These are phyloP conservation scores for Lasius fuliginosus DNA, from an alignment of 2,888 invertebrate genomes.

Conservation along the genomic window DNA sequence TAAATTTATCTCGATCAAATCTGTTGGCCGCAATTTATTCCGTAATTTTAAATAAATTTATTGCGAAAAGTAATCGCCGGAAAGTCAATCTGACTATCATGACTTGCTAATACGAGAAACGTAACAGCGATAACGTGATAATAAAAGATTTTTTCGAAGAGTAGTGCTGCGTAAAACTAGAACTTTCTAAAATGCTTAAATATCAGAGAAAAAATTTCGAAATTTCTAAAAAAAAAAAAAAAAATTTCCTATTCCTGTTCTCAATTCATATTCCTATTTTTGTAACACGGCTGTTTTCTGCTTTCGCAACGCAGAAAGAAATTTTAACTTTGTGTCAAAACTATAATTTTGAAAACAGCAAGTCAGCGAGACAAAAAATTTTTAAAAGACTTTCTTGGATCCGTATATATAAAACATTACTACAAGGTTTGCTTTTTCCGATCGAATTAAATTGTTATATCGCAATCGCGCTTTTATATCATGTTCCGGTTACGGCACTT, in stretches of 20 bases:
- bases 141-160: background rate
- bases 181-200: slow-evolving; percentile 1
- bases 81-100: background rate
- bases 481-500: background rate
- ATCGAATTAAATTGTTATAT: background rate
- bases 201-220: background rate
- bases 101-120: background rate
- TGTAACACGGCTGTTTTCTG: background rate
- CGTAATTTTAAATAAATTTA: background rate
- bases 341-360: background rate
- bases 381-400: background rate
- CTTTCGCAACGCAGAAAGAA: background rate
- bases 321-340: background rate
- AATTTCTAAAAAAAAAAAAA: background rate
- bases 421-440: background rate
- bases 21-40: background rate
- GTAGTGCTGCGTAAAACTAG: background rate
- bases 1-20: slow-evolving; percentile 20
- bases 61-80: background rate
- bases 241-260: too few relatives aligned
- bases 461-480: background rate
- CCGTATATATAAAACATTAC: background rate
- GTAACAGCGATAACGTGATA: background rate
- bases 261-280: background rate
- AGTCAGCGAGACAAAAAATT: background rate